Conservation (phyloP, 2,888 invertebrate species). For the Listrodromus nycthemerus region DNA sequence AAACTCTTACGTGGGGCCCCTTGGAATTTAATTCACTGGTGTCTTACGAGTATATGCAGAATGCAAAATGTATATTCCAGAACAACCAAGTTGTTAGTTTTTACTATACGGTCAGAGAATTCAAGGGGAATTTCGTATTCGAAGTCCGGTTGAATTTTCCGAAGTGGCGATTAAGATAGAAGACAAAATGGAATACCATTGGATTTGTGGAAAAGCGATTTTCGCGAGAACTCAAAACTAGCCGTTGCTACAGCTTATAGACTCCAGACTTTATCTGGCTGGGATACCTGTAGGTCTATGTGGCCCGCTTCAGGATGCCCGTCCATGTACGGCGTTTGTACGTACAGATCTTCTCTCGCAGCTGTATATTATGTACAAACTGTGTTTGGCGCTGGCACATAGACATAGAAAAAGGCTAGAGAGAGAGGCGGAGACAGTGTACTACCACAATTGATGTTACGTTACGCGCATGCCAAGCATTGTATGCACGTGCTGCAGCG, state of each 20-base stretch:
- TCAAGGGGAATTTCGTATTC: background rate
- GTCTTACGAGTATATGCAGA: background rate
- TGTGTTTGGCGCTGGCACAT: slow-evolving; percentile 17
- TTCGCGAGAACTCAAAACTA: background rate
- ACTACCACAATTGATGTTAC: slow-evolving; percentile 33
- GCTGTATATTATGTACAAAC: slow-evolving; percentile 14
- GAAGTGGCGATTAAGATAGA: background rate
- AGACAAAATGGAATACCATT: background rate
- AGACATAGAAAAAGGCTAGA: slow-evolving; percentile 23
- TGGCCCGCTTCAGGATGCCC: slow-evolving; percentile 22
- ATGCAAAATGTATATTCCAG: background rate
- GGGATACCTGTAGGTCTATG: slow-evolving; percentile 28
- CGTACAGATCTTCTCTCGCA: slow-evolving; percentile 21
- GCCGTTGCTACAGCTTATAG: background rate
- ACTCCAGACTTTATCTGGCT: slow-evolving; percentile 39
- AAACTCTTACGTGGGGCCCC: background rate
- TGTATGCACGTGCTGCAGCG: slow-evolving; percentile 47
- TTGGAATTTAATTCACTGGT: background rate
- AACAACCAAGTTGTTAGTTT: background rate
- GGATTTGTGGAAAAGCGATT: background rate
- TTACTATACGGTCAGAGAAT: background rate
- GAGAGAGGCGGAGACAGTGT: slow-evolving; percentile 10
- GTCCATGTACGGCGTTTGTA: slow-evolving; percentile 21
- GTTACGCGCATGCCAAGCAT: slow-evolving; percentile 45
- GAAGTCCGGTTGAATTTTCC: background rate